Evolutionary conservation across 2,797 vertebrate species (phyloP).

Genomic region (Tinamus major): DNA sequence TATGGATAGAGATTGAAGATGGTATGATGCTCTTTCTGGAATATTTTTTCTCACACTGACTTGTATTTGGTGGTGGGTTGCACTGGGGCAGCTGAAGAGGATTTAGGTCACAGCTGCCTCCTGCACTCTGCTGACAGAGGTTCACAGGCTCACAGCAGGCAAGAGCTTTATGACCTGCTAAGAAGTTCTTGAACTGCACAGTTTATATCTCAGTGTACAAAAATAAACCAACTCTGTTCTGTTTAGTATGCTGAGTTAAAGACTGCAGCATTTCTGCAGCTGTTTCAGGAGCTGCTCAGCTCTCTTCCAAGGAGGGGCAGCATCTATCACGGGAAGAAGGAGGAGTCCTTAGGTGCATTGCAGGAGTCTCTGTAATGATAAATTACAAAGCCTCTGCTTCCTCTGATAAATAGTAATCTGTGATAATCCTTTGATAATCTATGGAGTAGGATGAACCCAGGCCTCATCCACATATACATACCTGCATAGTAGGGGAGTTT

Average conservation of each 20-base stretch:
- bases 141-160: not conserved
- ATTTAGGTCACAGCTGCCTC: not conserved
- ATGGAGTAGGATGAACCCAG: not conserved
- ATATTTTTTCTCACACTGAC: not conserved
- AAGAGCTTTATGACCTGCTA: not conserved
- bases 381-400: not conserved
- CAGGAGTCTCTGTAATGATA: not conserved
- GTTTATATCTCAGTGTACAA: not conserved
- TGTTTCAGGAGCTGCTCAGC: not conserved
- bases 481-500: not conserved
- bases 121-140: not conserved
- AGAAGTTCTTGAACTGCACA: not conserved
- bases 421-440: not conserved
- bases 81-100: not conserved
- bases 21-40: not conserved
- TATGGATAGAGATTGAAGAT: not conserved
- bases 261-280: not conserved
- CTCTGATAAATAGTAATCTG: not conserved
- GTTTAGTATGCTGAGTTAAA: not conserved
- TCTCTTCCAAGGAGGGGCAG: not conserved
- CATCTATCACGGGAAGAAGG: accelerated
- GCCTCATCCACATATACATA: not conserved
- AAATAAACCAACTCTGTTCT: not conserved
- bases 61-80: not conserved
- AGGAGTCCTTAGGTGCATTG: not conserved